Percentiles rank a stretch among this genome's conserved stretches.
phyloP scores from a whole-genome alignment of 1,140 invertebrate species.

The Drosophila busckii region DNA sequence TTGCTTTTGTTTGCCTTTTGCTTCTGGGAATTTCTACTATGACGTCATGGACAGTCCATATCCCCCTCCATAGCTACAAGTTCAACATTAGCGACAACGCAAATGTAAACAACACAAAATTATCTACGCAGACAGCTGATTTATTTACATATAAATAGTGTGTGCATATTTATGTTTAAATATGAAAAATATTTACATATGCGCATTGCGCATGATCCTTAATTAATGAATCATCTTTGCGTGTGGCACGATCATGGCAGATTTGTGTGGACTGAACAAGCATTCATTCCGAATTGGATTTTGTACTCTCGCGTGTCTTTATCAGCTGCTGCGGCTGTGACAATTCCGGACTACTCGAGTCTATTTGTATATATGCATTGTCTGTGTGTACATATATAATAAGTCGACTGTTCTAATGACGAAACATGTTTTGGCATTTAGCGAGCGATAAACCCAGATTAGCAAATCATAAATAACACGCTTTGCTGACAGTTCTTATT shows the following conservation, averaged over 20 bases:
- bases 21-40: constrained; percentile 11
- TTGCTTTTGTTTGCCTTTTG: constrained; percentile 15
- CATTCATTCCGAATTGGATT: constrained; percentile 28
- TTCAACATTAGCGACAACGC: constrained; percentile 20
- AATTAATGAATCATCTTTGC: constrained; percentile 28
- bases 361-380: no score
- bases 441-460: constrained; percentile 29
- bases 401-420: constrained; percentile 20
- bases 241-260: no score
- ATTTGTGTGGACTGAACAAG: no score
- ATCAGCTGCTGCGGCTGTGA: constrained; percentile 9
- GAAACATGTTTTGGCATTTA: constrained; percentile 42
- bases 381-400: no score
- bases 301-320: constrained; percentile 22
- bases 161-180: neutral
- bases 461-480: constrained; percentile 12
- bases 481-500: constrained; percentile 2
- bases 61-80: constrained; percentile 21
- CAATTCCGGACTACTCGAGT: constrained; percentile 6
- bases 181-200: constrained; percentile 4
- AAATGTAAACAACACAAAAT: constrained; percentile 20
- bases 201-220: constrained; percentile 19
- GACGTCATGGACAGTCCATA: constrained; percentile 42
- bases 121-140: neutral
- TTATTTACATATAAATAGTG: constrained; percentile 6